Conservation (phyloP, 2,797 vertebrate species). For the Chloroceryle inda region DNA sequence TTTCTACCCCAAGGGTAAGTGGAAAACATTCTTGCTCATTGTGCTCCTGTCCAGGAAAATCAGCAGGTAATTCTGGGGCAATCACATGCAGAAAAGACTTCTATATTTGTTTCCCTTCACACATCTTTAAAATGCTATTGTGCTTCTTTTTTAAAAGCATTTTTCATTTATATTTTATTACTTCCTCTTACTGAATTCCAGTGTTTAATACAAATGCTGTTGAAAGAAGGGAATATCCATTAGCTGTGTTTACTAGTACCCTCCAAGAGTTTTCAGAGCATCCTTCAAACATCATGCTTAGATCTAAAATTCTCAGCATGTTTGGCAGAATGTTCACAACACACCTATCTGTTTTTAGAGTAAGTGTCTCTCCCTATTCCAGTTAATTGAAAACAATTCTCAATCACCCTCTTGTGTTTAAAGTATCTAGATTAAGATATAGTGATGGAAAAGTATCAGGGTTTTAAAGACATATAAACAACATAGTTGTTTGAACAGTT, state of each 20-base stretch:
- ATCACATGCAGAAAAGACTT: not conserved
- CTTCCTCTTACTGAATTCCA: not conserved
- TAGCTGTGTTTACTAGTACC: not conserved
- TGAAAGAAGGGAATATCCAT: not conserved
- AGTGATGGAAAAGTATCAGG: conserved; percentile 76
- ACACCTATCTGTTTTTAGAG: conserved; percentile 80
- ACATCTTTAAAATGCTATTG: not conserved
- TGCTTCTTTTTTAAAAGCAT: not conserved
- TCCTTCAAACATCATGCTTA: conserved; percentile 67
- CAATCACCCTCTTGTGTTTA: conserved; percentile 83
- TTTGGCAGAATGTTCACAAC: conserved; percentile 73
- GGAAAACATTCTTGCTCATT: not conserved
- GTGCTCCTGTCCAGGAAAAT: not conserved
- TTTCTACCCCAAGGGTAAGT: not conserved
- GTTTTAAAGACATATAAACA: conserved; percentile 86
- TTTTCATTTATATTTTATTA: not conserved
- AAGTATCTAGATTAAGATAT: conserved; percentile 81
- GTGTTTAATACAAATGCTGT: not conserved
- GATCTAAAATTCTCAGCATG: conserved; percentile 77
- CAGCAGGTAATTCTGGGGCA: not conserved
- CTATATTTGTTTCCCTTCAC: not conserved
- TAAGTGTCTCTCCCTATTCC: conserved; percentile 80
- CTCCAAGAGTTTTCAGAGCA: conserved; percentile 55
- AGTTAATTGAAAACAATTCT: conserved; percentile 86
- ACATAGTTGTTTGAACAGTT: conserved; percentile 84